These are phyloP conservation scores for Harpalus rufipes DNA, from an alignment of 2,888 invertebrate genomes.

Conservation along the genomic window DNA sequence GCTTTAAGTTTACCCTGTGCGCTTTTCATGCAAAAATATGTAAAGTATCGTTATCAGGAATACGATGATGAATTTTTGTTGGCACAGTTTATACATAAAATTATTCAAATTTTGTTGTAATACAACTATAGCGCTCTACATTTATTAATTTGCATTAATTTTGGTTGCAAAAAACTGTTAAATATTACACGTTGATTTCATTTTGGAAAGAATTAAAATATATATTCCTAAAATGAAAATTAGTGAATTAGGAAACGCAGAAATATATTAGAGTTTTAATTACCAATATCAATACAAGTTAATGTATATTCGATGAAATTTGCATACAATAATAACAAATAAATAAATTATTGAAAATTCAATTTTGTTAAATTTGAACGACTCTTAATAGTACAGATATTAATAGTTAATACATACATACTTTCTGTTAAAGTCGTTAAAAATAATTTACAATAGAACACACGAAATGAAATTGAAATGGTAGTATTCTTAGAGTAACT, in stretches of 20 bases:
- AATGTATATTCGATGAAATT: slow-evolving; percentile 2
- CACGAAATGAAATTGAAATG: no score
- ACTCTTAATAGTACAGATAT: background rate
- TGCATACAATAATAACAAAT: background rate
- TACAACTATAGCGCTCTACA: background rate
- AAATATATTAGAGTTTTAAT: slow-evolving; percentile 19
- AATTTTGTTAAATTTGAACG: background rate
- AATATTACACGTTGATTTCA: background rate
- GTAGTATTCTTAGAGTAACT: no score
- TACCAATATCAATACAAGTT: background rate
- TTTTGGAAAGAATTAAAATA: background rate
- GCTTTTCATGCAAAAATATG: slow-evolving; percentile 36
- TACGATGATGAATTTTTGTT: slow-evolving; percentile 34
- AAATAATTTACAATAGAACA: no score
- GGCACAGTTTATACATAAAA: slow-evolving; percentile 6
- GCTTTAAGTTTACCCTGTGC: background rate
- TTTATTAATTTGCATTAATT: slow-evolving; percentile 24
- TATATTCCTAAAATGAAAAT: slow-evolving; percentile 7
- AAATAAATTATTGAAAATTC: background rate
- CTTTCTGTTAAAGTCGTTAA: no score
- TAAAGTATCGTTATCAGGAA: slow-evolving; percentile 35
- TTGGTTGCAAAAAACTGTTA: slow-evolving; percentile 1
- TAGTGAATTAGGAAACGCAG: background rate
- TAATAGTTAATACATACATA: no score
- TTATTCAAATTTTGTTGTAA: slow-evolving; percentile 35